These are phyloP conservation scores for Bursaphelenchus okinawaensis DNA, from an alignment of 2,888 invertebrate species.

Conservation along the genomic window DNA sequence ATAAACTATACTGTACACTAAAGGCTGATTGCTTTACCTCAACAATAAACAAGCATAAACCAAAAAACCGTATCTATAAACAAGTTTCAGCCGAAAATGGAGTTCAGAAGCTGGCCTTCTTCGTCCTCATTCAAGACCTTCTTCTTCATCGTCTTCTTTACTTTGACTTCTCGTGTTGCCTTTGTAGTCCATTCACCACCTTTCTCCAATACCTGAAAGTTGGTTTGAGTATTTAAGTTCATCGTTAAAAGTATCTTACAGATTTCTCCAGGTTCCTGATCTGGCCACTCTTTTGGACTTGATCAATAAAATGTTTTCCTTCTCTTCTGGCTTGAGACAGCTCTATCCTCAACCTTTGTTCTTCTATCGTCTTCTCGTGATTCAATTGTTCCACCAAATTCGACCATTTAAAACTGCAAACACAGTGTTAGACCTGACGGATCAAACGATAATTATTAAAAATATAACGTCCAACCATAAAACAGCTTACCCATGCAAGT, in stretches of 20 bases:
- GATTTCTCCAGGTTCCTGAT: conserved; percentile 33
- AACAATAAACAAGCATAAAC: conserved; percentile 9
- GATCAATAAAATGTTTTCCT: conserved; percentile 74
- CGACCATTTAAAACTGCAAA: conserved; percentile 76
- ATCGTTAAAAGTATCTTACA: background rate
- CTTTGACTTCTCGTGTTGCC: background rate
- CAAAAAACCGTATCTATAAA: background rate
- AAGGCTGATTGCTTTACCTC: background rate
- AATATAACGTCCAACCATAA: background rate
- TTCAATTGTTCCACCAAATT: conserved; percentile 87
- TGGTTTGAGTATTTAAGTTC: background rate
- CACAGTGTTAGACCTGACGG: conserved; percentile 5
- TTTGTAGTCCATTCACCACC: background rate
- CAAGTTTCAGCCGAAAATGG: background rate
- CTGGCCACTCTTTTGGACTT: conserved; percentile 58
- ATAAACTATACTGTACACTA: conserved; percentile 3
- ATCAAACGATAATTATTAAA: background rate
- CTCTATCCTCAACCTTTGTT: conserved; percentile 67
- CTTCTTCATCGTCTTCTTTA: background rate
- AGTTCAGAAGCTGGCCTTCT: background rate
- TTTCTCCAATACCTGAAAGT: background rate
- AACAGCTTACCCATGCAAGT: conserved; percentile 71
- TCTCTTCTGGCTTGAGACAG: conserved; percentile 85
- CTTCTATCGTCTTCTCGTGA: conserved; percentile 82
- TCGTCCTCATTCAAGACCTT: background rate